Conservation (phyloP, 2,113 vertebrate species). For the Tachycineta bicolor region DNA sequence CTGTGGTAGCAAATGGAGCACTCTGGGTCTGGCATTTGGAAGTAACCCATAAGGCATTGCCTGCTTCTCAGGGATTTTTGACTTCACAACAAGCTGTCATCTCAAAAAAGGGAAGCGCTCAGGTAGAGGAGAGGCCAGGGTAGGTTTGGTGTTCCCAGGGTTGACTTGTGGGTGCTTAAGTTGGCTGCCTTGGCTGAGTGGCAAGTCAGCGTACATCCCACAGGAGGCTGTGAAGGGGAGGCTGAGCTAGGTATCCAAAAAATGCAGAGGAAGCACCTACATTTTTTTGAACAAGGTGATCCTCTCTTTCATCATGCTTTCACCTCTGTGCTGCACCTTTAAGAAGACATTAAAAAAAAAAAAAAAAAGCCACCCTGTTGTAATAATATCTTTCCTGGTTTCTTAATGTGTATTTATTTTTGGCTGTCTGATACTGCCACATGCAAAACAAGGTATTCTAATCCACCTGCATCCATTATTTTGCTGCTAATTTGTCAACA, state of each 20-base stretch:
- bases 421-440: not conserved
- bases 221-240: not conserved
- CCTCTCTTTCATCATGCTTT: not conserved
- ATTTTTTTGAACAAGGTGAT: not conserved
- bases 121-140: not conserved
- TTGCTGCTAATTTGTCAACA: constrained; percentile 41
- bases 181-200: not conserved
- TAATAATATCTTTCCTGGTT: accelerated
- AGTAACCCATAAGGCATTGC: not conserved
- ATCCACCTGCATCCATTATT: constrained; percentile 11
- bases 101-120: not conserved
- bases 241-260: not conserved
- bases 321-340: not conserved
- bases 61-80: not conserved
- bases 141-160: not conserved
- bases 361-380: not conserved
- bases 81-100: not conserved
- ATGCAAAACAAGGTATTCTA: not conserved
- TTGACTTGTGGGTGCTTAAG: not conserved
- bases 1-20: not conserved
- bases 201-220: accelerated
- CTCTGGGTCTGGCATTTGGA: not conserved
- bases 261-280: not conserved
- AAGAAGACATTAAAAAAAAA: not conserved
- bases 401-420: not conserved